Base-by-base conservation (phyloP, 2,797 vertebrate genomes). In the Pseudomugil tenellus region DNA sequence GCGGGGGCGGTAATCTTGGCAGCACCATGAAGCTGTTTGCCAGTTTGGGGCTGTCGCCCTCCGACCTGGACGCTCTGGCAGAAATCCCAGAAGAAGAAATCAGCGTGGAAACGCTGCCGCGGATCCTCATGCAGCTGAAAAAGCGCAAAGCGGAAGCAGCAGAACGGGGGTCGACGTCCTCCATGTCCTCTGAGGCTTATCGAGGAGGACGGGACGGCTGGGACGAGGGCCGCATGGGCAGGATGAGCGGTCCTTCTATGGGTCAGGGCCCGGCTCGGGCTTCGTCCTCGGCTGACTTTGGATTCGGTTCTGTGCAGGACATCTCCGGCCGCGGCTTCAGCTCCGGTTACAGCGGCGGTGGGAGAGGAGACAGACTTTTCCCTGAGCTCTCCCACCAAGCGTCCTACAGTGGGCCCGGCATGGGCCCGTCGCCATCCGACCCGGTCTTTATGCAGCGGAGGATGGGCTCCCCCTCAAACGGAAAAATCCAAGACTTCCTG, bases 21-120 rank as follows among this genome's bases (percentile, higher is more conserved):
- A 93, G 87, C 90, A 94, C 93, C 21, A 93, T 94, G 93, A 95
- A 95, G 87, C 91, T 95, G 64, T 94, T 95, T 68, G 86, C 90
- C 77, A 94, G 93, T 86, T 86, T 95, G 72, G 94, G 94, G 37
- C 93, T 95, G 67, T 94, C 94, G 25, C 92, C 93, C 32, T 89
- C 92, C 1, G 94, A 95, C 86, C 89, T 95, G 73, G 93, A 94
- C 0, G 89, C 89, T 25, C 86, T 95, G 71, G 92, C 93, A 1
- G 86, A 95, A 39, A 89, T 95, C 70, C 94, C 94, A 0, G 94
- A 95, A 34, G 93, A 95, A 34, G 92, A 93, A 67, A 94, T 95
- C 87, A 94, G 92, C 0, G 92, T 95, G 86, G 94, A 95, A 65
- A 94, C 93, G 14, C 88, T 95, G 74, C 94, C 94, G 0, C 90